Base-by-base conservation (phyloP, 2,888 invertebrate genomes). In the Chymomyza amoena region DNA sequence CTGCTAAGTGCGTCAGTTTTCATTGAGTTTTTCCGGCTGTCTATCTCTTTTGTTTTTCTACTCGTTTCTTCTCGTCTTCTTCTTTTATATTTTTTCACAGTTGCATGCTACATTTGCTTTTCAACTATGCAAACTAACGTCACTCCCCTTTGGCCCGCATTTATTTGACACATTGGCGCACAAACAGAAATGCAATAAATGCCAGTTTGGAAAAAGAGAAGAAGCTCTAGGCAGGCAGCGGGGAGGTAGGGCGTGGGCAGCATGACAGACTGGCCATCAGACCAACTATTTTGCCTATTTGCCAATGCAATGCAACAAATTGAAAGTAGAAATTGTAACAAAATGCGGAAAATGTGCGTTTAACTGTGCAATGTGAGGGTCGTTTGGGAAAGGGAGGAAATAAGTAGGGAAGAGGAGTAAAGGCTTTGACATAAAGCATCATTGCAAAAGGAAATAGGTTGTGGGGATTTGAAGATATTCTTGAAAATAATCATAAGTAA, bases 151-250 rank as follows among this genome's bases (percentile, higher is more conserved):
- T n/a, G 36, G 15, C 9, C 9, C 32, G 25, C 15, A 50, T 39
- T 73, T 61, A 74, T 73, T 80, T 80, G 73, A 75, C 78, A 75
- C 64, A 70, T 65, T 36, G 66, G 60, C 51, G 64, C 18, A 68
- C 65, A 77, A 72, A 70, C 75, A 73, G 72, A 86, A 84, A 83
- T 88, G 84, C 81, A 88, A 83, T 83, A 88, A 83, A 84, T 77
- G 83, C 79, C 83, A 85, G 69, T 70, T 32, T 67, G 67, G 18
- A 65, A 70, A 74, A 59, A 60, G 61, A 69, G 28, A 61, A 69
- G 28, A 61, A 63, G 39, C 13, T 45, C 39, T 45, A 32, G 6
- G 13, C 13, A 2, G 39, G 39, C 39, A 45, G 13, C 36, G 36
- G 9, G 36, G 7, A 5, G 4, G 5, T 7, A 13, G 39, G 13